phyloP scores from a whole-genome alignment of 1,140 invertebrate species.

The Solenopsis invicta region DNA sequence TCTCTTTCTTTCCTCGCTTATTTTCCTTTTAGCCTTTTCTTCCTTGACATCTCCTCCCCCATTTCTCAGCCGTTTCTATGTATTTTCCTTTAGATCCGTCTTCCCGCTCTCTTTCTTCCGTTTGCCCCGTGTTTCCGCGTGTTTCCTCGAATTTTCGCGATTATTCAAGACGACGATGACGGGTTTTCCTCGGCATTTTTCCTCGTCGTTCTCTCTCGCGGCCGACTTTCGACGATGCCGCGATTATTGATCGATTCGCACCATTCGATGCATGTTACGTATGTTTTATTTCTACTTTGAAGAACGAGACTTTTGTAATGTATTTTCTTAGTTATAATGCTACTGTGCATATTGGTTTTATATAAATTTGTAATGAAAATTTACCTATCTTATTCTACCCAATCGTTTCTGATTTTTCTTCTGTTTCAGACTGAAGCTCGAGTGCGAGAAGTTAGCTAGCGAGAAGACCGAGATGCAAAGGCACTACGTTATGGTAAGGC shows the following conservation, averaged over 20 bases:
- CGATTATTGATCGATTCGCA: conserved; percentile 18
- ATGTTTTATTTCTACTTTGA: background rate
- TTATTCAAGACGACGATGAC: conserved; percentile 80
- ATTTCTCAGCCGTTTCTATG: background rate
- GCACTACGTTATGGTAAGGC: conserved; percentile 98
- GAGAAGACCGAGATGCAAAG: conserved; percentile 99
- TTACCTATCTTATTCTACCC: conserved; percentile 5
- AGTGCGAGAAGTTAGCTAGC: conserved; percentile 97
- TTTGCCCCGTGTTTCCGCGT: conserved; percentile 39
- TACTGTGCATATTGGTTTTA: background rate
- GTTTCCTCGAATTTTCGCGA: conserved; percentile 68
- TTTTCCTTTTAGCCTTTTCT: conserved; percentile 29
- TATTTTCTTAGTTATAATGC: background rate
- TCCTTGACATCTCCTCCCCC: background rate
- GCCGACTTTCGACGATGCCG: background rate
- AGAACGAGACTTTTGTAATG: background rate
- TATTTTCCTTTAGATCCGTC: conserved; percentile 26
- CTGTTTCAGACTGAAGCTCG: conserved; percentile 92
- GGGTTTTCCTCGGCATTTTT: conserved; percentile 50
- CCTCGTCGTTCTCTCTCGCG: background rate
- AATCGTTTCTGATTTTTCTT: conserved; percentile 76
- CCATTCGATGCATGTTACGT: conserved; percentile 1
- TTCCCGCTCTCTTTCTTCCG: conserved; percentile 52
- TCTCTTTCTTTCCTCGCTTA: conserved; percentile 63
- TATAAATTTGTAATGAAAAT: background rate